Evolutionary conservation across 1,140 invertebrate genomes (phyloP), one percentile per base, ranked within the genome.

Genomic region (Luehdorfia chinensis): DNA sequence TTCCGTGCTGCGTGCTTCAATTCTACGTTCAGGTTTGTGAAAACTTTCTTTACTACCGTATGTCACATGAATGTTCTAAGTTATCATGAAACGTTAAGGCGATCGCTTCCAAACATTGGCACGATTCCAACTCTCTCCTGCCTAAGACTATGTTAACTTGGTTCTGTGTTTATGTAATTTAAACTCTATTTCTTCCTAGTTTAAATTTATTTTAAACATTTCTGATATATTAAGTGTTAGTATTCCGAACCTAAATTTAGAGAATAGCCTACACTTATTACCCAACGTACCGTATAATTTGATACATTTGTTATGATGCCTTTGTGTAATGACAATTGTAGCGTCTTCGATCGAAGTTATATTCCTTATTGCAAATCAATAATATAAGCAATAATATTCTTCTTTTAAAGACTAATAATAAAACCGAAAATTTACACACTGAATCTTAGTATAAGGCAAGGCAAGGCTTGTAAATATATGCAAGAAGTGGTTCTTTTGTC

Each of bases 31-130:
- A 71, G 59, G 55, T 75, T 66, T 41, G 68, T 71, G 57, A 43
- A 76, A 73, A 67, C 50, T 70, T 70, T 51, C 54, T 52, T 65
- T 64, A 52, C 56, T 50, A 46, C 56, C 33, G 50, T 50, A 59
- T 54, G 56, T 55, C 37, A 16, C 50, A 57, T 56, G 57, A 67
- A 72, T 59, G 60, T 56, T 48, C 47, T 44, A 59, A 69, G 59
- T 56, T 69, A 75, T 68, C 53, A 65, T 54, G 56, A 53, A 65
- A 67, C 61, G 57, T 63, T 59, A 60, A 70, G 57, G 65, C 60
- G 57, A 70, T 70, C 61, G 59, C 55, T 56, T 59, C 55, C 50
- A 65, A 68, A 60, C 62, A 62, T 71, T 77, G 72, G 76, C 72
- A 44, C 36, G 13, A 25, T 31, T 57, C 74, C 70, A 72, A 61